A percentile compares a stretch with the other conserved stretches of the same genome.
These are phyloP conservation scores for Anoplolepis gracilipes DNA, from an alignment of 1,140 invertebrate genomes.

Conservation along the genomic window DNA sequence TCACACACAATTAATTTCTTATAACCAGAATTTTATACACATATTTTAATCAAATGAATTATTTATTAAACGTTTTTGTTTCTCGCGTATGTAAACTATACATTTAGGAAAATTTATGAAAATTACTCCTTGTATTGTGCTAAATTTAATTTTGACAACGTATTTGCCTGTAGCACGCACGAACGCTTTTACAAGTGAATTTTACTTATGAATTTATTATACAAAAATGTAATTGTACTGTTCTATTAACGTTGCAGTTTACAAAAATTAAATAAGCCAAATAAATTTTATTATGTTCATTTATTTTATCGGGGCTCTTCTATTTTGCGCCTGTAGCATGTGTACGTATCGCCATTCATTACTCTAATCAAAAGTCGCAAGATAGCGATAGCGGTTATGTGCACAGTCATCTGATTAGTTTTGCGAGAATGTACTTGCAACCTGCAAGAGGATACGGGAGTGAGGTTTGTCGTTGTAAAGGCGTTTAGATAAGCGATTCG, in stretches of 20 bases:
- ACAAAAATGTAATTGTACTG: not conserved
- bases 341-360: not conserved
- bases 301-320: not conserved
- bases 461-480: slow-evolving; percentile 2
- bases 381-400: not conserved
- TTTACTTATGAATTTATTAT: too few species aligned
- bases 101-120: too few species aligned
- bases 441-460: not conserved
- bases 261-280: not conserved
- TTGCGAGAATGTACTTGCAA: not conserved
- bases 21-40: too few species aligned
- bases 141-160: too few species aligned
- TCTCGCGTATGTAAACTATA: too few species aligned
- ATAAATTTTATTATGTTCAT: not conserved
- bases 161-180: too few species aligned
- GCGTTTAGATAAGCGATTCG: slow-evolving; percentile 50
- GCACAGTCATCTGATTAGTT: slow-evolving; percentile 16
- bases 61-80: too few species aligned
- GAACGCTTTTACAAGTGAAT: too few species aligned
- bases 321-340: not conserved
- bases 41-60: too few species aligned
- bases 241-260: not conserved
- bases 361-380: not conserved
- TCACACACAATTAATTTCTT: too few species aligned
- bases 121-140: too few species aligned